Conservation (phyloP, 1,140 invertebrate species). For the Trinorchestia longiramus region DNA sequence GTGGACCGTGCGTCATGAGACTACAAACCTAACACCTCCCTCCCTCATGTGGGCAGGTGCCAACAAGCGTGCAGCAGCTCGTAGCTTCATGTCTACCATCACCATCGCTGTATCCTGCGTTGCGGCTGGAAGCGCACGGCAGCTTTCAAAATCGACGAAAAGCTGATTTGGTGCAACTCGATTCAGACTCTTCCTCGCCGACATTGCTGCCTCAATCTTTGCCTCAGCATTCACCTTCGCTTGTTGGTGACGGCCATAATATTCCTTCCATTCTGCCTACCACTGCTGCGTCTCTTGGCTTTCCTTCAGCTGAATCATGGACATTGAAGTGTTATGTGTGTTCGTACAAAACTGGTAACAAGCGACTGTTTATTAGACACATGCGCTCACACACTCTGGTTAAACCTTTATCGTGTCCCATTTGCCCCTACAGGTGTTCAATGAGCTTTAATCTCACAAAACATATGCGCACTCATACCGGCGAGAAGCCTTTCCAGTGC, state of each 20-base stretch:
- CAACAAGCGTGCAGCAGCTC: conserved; percentile 37
- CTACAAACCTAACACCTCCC: not conserved
- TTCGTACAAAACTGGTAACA: not conserved
- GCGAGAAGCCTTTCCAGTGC: conserved; percentile 57
- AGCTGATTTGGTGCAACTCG: not conserved
- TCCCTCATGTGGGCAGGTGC: conserved; percentile 23
- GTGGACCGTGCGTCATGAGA: not conserved
- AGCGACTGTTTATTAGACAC: conserved; percentile 42
- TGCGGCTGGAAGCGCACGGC: not conserved
- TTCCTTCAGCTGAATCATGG: not conserved
- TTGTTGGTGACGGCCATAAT: not conserved
- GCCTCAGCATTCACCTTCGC: not conserved
- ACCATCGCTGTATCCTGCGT: not conserved
- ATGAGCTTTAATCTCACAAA: conserved; percentile 12
- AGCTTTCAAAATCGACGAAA: not conserved
- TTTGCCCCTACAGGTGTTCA: conserved; percentile 55
- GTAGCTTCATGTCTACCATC: not conserved
- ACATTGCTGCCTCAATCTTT: not conserved
- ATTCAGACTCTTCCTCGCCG: not conserved
- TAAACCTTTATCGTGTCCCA: conserved; percentile 17
- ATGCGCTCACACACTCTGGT: conserved; percentile 40
- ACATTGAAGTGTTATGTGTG: not conserved
- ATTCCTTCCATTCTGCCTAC: not conserved
- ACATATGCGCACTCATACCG: conserved; percentile 56
- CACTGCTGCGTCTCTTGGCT: not conserved